These are phyloP conservation scores for Diogma glabrata DNA, from an alignment of 2,888 invertebrate species.

Conservation along the genomic window DNA sequence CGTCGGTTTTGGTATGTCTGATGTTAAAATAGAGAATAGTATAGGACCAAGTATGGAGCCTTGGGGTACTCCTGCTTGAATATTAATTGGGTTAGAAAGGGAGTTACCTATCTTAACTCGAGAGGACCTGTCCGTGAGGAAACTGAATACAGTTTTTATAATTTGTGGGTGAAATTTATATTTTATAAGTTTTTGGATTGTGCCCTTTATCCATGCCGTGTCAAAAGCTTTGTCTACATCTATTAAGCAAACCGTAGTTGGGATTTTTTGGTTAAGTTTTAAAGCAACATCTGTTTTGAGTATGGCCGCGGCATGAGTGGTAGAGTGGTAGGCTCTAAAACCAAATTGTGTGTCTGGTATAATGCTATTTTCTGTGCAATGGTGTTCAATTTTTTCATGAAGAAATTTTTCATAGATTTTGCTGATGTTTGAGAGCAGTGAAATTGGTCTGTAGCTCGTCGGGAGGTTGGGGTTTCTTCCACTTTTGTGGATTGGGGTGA, in stretches of 20 bases:
- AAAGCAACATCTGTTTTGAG: conserved; percentile 4
- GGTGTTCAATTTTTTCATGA: background rate
- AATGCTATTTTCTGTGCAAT: background rate
- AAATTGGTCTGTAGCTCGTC: background rate
- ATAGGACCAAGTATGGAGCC: background rate
- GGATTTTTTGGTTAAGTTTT: background rate
- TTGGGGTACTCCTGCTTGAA: conserved; percentile 1
- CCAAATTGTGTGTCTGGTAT: conserved; percentile 12
- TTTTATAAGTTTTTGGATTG: background rate
- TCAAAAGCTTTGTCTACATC: conserved; percentile 12
- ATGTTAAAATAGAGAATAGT: background rate
- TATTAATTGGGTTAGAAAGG: background rate
- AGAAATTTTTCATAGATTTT: background rate
- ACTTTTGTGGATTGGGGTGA: background rate
- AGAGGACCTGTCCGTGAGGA: background rate
- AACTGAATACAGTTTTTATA: background rate
- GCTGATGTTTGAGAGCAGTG: background rate
- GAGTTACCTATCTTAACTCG: background rate
- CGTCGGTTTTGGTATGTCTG: background rate
- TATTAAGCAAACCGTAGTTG: conserved; percentile 6
- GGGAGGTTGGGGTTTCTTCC: background rate
- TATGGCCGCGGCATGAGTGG: conserved; percentile 4
- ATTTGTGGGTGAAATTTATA: background rate
- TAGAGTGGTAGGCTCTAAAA: background rate
- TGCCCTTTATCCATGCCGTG: conserved; percentile 8